Percentiles rank a stretch among this genome's conserved stretches.
These are phyloP conservation scores for Charadrius vociferus DNA, from an alignment of 2,113 vertebrate genomes.

Conservation along the genomic window DNA sequence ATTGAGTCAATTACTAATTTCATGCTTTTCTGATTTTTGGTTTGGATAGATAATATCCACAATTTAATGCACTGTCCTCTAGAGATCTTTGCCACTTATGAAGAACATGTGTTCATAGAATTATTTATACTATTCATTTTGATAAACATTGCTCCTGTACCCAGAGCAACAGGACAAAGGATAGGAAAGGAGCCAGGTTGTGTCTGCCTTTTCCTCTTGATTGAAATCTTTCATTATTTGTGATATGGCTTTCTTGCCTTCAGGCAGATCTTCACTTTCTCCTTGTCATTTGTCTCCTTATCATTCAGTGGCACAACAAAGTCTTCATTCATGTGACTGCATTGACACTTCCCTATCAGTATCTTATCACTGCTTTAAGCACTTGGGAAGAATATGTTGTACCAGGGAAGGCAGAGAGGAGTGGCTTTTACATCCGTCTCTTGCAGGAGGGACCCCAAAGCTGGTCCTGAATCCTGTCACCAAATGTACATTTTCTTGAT, in stretches of 20 bases:
- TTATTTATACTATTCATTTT: conserved; percentile 56
- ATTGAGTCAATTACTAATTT: conserved; percentile 91
- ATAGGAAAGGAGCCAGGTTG: neutral
- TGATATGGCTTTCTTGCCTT: conserved; percentile 16
- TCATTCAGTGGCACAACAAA: neutral
- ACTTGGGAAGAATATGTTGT: neutral
- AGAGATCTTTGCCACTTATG: conserved; percentile 73
- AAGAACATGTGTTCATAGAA: conserved; percentile 66
- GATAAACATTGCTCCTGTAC: conserved; percentile 29
- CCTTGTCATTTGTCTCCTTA: conserved; percentile 1
- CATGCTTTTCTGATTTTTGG: conserved; percentile 79
- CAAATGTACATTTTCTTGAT: neutral
- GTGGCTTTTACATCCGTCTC: neutral
- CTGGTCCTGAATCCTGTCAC: neutral
- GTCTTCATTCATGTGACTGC: neutral
- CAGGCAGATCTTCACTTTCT: conserved; percentile 26
- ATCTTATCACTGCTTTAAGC: neutral
- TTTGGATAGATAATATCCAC: conserved; percentile 76
- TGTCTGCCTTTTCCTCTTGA: conserved; percentile 27
- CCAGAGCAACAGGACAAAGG: conserved; percentile 2
- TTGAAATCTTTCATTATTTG: conserved; percentile 46
- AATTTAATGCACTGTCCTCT: conserved; percentile 72
- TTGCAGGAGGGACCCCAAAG: neutral
- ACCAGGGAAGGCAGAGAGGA: neutral
- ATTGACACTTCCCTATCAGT: neutral